Evolutionary conservation across 2,888 invertebrate species (phyloP).

Genomic region (Nebria salina): DNA sequence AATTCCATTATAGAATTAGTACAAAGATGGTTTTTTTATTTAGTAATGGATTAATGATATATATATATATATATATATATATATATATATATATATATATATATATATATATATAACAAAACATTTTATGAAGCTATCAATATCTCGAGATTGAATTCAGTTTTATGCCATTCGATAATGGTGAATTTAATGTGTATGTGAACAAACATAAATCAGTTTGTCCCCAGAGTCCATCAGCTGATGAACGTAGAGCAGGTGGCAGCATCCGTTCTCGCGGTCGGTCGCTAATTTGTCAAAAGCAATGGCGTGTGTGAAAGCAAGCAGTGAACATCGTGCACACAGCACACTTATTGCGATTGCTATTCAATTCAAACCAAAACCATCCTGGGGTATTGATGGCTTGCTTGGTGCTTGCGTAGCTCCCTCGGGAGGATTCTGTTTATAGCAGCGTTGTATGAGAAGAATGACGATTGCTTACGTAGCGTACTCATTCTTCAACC

Average conservation of each 20-base stretch:
- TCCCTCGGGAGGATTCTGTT: conserved; percentile 6
- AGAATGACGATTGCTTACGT: conserved; percentile 5
- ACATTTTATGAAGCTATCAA: neutral
- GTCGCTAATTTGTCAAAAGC: conserved; percentile 45
- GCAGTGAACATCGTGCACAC: conserved; percentile 30
- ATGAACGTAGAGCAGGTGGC: conserved; percentile 39
- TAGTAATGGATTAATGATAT: too few relatives aligned
- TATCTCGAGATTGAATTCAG: neutral
- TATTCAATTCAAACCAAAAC: conserved; percentile 31
- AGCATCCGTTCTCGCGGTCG: conserved; percentile 13
- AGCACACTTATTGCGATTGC: conserved; percentile 45
- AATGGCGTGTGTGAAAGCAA: conserved; percentile 38
- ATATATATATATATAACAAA: too few relatives aligned
- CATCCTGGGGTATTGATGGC: conserved; percentile 15
- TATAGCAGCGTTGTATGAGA: neutral
- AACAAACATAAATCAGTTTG: neutral
- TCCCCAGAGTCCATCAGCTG: conserved; percentile 43
- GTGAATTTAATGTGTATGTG: conserved; percentile 33
- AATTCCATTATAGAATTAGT: too few relatives aligned
- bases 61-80: too few relatives aligned
- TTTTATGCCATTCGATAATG: neutral
- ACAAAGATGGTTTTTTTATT: too few relatives aligned
- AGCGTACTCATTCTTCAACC: neutral
- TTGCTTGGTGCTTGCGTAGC: conserved; percentile 22
- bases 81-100: too few relatives aligned